Percentiles rank a stretch among this genome's conserved stretches.
phyloP scores from a whole-genome alignment of 2,888 invertebrate species.

The Drosophila differens region DNA sequence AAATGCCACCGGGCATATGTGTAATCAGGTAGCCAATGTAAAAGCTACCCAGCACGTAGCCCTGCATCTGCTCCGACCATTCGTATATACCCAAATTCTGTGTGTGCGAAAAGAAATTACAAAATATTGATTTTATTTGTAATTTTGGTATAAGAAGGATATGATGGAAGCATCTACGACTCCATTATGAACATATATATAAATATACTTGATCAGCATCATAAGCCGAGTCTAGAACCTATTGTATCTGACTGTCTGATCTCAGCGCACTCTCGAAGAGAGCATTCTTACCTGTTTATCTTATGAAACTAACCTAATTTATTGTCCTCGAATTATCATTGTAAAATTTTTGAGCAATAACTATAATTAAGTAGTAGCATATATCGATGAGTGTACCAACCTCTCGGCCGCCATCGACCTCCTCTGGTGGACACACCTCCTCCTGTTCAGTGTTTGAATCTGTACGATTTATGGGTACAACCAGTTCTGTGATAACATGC shows the following conservation, averaged over 20 bases:
- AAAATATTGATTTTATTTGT: not conserved
- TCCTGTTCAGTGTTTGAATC: accelerated
- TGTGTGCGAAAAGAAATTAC: not conserved
- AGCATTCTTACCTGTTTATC: not conserved
- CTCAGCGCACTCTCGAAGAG: not conserved
- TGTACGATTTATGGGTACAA: slow-evolving; percentile 28
- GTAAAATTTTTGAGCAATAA: not conserved
- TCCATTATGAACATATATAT: not conserved
- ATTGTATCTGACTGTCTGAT: not conserved
- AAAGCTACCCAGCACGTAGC: slow-evolving; percentile 91
- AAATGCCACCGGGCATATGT: slow-evolving; percentile 91
- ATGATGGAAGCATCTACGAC: not conserved
- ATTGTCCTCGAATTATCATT: not conserved
- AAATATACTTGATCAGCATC: not conserved
- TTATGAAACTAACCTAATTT: not conserved
- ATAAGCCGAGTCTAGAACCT: not conserved
- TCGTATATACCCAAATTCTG: slow-evolving; percentile 85
- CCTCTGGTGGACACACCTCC: slow-evolving; percentile 22
- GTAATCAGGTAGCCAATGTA: slow-evolving; percentile 93
- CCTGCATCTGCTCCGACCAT: slow-evolving; percentile 90
- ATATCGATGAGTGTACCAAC: not conserved
- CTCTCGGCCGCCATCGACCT: accelerated
- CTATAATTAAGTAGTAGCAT: not conserved
- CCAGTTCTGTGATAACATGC: slow-evolving; percentile 88
- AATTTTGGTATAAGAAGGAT: not conserved